Evolutionary conservation across 1,140 invertebrate species (phyloP).

Genomic region (Calycopis cecrops): DNA sequence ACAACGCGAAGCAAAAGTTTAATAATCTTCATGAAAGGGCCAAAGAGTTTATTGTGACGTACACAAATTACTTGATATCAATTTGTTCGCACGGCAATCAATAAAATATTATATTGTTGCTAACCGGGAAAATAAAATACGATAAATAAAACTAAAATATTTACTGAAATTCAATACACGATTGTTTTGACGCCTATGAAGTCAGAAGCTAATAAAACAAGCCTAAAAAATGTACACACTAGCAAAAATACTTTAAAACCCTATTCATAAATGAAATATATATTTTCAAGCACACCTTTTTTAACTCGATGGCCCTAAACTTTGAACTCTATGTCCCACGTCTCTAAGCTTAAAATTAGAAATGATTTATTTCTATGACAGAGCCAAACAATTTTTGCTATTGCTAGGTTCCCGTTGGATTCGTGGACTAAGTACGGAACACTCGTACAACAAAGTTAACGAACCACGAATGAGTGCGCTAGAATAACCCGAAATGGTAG

Average conservation of each 20-base stretch:
- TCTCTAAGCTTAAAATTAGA: constrained; percentile 1
- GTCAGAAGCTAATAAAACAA: no score
- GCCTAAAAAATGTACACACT: no score
- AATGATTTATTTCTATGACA: constrained; percentile 1
- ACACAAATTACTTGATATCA: no score
- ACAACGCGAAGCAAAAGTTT: constrained; percentile 21
- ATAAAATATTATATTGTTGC: no score
- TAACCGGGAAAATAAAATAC: no score
- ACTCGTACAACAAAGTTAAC: constrained; percentile 69
- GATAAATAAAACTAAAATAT: no score
- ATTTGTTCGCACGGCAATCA: no score
- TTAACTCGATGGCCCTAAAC: background rate
- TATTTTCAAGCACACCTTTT: no score
- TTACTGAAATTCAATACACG: no score
- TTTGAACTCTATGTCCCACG: constrained; percentile 8
- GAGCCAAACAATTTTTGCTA: constrained; percentile 35
- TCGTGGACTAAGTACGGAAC: constrained; percentile 61
- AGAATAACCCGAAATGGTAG: constrained; percentile 61
- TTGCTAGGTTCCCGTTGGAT: constrained; percentile 35
- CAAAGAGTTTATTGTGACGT: background rate
- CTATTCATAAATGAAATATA: no score
- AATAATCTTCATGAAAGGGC: constrained; percentile 16
- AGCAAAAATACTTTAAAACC: no score
- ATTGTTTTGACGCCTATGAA: no score
- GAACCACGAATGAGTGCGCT: constrained; percentile 66